Base-by-base conservation (phyloP, 2,113 vertebrate species). In the Lamprologus lemairii region DNA sequence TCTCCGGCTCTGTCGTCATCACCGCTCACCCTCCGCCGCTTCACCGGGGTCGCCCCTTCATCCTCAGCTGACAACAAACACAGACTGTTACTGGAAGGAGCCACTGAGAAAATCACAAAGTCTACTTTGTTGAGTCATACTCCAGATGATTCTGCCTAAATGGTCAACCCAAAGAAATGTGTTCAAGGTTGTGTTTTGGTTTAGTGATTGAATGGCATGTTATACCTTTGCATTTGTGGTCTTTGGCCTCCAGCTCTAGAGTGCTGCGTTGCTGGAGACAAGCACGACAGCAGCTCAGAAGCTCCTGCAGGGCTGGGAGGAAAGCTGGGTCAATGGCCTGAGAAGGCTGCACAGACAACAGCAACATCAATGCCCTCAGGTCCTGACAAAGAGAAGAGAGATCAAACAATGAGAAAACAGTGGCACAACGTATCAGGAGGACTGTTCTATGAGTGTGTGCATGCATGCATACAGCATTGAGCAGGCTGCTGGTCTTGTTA, bases 41-140 rank as follows among this genome's bases (percentile, higher is more conserved):
- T 99, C 47, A 99, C 97, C 2, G 99, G 98, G 9, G 98, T 99
- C 3, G 97, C 98, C 9, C 97, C 99, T 93, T 99, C 99, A 5
- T 99, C 98, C 5, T 99, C 98, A 95, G 87, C 95, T 96, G 84
- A 73, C 12, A 86, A 81, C 49, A 87, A 7, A 85, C 75, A 82
- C 28, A 63, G 14, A 80, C 5, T 5, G 40, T 47, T 73, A 73
- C 68, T 28, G n/a, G 10, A 17, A 54, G n/a, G 5, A 51, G 68
- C 21, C 21, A 26, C 68, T 73, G 37, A 73, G 65, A 26, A 23
- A 5, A 17, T 73, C 26, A 63, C 14, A 28, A 2, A 19, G 68
- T 47, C 3, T 47, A 47, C 26, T 28, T 47, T 12, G 65, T 23
- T 9, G 14, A 73, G 40, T 65, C 33, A 37, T 3, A 21, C 33